These are phyloP conservation scores for Halictus quadricinctus DNA, from an alignment of 2,888 invertebrate genomes.

Conservation along the genomic window DNA sequence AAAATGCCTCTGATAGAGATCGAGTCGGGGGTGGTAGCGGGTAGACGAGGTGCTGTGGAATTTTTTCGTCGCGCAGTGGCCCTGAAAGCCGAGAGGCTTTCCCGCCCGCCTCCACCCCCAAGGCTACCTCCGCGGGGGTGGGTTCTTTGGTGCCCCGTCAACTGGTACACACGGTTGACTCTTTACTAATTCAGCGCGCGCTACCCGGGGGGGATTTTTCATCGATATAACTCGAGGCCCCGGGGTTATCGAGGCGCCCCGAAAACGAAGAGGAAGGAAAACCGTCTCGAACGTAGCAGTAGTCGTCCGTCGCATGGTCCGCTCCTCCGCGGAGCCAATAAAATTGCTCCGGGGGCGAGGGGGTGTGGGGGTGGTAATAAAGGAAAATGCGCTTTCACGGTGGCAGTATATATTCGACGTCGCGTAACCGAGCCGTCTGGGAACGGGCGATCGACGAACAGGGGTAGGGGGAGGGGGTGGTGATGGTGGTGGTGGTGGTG, in stretches of 20 bases:
- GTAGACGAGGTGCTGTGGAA: slow-evolving; percentile 12
- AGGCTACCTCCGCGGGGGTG: neutral
- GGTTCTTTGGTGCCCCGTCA: slow-evolving; percentile 30
- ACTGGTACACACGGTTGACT: slow-evolving; percentile 53
- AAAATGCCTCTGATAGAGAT: slow-evolving; percentile 34
- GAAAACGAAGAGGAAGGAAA: neutral
- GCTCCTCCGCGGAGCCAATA: slow-evolving; percentile 20
- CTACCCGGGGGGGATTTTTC: slow-evolving; percentile 71
- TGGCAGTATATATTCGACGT: slow-evolving; percentile 36
- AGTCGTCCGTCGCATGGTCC: neutral
- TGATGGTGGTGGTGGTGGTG: neutral
- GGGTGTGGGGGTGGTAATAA: slow-evolving; percentile 20
- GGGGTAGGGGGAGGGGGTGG: no score
- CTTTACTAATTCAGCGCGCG: slow-evolving; percentile 76
- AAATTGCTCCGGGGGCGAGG: slow-evolving; percentile 1
- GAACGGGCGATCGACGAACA: neutral
- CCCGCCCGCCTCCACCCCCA: neutral
- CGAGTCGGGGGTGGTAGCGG: neutral
- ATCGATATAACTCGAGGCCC: slow-evolving; percentile 31
- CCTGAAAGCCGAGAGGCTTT: slow-evolving; percentile 16
- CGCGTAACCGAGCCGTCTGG: slow-evolving; percentile 20
- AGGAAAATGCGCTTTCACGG: slow-evolving; percentile 34
- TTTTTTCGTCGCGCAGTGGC: slow-evolving; percentile 35
- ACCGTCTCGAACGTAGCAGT: neutral
- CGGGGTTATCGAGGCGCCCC: neutral